Conservation (phyloP, 2,888 invertebrate genomes). For the Drosophila koepferae region DNA sequence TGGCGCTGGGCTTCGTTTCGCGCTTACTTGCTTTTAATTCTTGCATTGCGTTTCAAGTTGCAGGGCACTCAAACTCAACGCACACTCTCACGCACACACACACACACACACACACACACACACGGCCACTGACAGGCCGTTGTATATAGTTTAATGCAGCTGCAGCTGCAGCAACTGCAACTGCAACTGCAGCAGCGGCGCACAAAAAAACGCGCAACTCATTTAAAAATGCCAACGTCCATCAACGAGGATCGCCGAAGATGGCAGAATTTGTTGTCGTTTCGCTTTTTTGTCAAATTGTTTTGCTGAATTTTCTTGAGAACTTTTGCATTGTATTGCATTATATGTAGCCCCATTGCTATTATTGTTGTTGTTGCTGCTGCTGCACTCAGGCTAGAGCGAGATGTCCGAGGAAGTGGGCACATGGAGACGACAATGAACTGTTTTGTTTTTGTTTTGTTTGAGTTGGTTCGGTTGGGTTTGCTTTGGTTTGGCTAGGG, state of each 20-base stretch:
- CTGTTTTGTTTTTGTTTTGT: conserved; percentile 71
- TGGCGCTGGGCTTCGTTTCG: conserved; percentile 59
- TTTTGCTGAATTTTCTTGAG: conserved; percentile 82
- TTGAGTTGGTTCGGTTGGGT: conserved; percentile 20
- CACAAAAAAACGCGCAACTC: conserved; percentile 76
- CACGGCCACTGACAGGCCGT: conserved; percentile 46
- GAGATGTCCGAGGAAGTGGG: conserved; percentile 78
- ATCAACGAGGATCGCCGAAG: conserved; percentile 82
- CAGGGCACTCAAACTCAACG: conserved; percentile 69
- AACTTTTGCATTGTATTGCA: conserved; percentile 81
- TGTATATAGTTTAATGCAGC: conserved; percentile 78
- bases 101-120: conserved; percentile 29
- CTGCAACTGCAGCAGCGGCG: conserved; percentile 31
- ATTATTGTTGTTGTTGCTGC: conserved; percentile 30
- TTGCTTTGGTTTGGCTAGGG: conserved; percentile 18
- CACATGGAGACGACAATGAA: conserved; percentile 79
- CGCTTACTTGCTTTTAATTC: conserved; percentile 80
- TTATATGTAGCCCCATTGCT: conserved; percentile 54
- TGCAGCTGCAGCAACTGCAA: conserved; percentile 64
- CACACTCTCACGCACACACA: conserved; percentile 28
- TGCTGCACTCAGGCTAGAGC: conserved; percentile 52
- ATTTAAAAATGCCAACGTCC: conserved; percentile 82
- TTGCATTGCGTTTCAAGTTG: conserved; percentile 80
- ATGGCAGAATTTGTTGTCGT: conserved; percentile 82
- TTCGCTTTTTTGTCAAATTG: conserved; percentile 82